Evolutionary conservation across 2,797 vertebrate genomes (phyloP).

Genomic region (Sebastiscus tertius): DNA sequence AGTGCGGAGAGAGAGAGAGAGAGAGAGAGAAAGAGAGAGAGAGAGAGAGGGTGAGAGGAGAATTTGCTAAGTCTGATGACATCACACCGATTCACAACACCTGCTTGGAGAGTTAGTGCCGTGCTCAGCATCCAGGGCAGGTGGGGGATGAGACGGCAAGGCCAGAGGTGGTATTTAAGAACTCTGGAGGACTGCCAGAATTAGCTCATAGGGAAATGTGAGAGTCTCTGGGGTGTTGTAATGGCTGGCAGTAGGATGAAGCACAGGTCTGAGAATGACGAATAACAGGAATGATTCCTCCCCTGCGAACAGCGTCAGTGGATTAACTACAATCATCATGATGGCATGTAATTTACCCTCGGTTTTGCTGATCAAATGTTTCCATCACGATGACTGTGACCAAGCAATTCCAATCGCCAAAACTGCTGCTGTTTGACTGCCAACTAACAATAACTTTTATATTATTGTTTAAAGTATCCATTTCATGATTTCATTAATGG

Average conservation of each 20-base stretch:
- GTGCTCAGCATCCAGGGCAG: conserved; percentile 52
- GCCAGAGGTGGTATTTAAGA: conserved; percentile 69
- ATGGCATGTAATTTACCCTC: conserved; percentile 21
- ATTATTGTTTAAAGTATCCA: neutral
- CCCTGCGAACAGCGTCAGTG: conserved; percentile 19
- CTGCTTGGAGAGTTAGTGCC: conserved; percentile 65
- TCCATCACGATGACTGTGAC: neutral
- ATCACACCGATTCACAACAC: conserved; percentile 68
- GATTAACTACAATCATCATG: conserved; percentile 41
- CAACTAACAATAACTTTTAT: neutral
- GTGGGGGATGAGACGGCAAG: conserved; percentile 28
- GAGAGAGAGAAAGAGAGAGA: conserved; percentile 28
- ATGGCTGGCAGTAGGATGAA: conserved; percentile 59
- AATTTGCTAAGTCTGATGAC: conserved; percentile 61
- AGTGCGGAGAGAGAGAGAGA: conserved; percentile 25
- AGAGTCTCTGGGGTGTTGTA: conserved; percentile 58
- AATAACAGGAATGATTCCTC: conserved; percentile 55
- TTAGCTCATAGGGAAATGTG: conserved; percentile 74
- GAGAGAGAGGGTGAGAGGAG: conserved; percentile 32
- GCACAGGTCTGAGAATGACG: conserved; percentile 42
- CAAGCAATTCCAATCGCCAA: neutral
- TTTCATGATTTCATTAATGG: neutral
- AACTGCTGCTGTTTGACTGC: neutral
- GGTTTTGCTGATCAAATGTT: conserved; percentile 43
- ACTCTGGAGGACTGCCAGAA: conserved; percentile 66